Evolutionary conservation across 2,888 invertebrate genomes (phyloP).

Genomic region (Acleris emargana): DNA sequence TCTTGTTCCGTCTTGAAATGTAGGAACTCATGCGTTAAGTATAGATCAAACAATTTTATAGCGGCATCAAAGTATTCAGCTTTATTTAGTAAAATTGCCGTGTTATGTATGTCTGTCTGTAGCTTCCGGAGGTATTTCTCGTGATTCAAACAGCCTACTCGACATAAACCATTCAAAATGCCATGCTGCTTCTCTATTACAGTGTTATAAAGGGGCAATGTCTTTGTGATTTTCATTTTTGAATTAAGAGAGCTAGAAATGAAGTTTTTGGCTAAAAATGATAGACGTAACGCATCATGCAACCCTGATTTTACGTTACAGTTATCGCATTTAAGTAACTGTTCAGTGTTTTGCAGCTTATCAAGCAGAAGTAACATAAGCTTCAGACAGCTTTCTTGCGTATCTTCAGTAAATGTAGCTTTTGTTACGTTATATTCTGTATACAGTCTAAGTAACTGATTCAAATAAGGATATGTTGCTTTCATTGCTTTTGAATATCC

Average conservation of each 20-base stretch:
- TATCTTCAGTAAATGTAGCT: slow-evolving; percentile 42
- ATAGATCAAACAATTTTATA: slow-evolving; percentile 63
- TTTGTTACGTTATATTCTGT: slow-evolving; percentile 53
- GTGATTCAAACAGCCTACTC: slow-evolving; percentile 56
- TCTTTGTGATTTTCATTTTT: slow-evolving; percentile 45
- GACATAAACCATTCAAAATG: slow-evolving; percentile 53
- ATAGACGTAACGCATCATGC: slow-evolving; percentile 66
- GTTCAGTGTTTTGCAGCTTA: slow-evolving; percentile 52
- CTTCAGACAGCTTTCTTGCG: slow-evolving; percentile 55
- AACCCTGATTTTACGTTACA: slow-evolving; percentile 60
- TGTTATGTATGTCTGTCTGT: slow-evolving; percentile 70
- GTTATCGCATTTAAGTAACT: slow-evolving; percentile 67
- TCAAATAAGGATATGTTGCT: slow-evolving; percentile 61
- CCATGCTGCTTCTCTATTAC: slow-evolving; percentile 56
- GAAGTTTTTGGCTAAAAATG: slow-evolving; percentile 60
- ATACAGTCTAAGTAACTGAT: slow-evolving; percentile 62
- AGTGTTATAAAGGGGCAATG: slow-evolving; percentile 46
- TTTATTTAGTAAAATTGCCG: slow-evolving; percentile 64
- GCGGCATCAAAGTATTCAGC: slow-evolving; percentile 58
- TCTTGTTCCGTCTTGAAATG: slow-evolving; percentile 47
- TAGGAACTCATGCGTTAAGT: slow-evolving; percentile 59
- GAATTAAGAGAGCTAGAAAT: slow-evolving; percentile 49
- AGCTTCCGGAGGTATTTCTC: slow-evolving; percentile 62
- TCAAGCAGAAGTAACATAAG: slow-evolving; percentile 55
- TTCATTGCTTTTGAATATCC: slow-evolving; percentile 53